Conservation (phyloP, 2,113 vertebrate genomes). For the Engystomops pustulosus region DNA sequence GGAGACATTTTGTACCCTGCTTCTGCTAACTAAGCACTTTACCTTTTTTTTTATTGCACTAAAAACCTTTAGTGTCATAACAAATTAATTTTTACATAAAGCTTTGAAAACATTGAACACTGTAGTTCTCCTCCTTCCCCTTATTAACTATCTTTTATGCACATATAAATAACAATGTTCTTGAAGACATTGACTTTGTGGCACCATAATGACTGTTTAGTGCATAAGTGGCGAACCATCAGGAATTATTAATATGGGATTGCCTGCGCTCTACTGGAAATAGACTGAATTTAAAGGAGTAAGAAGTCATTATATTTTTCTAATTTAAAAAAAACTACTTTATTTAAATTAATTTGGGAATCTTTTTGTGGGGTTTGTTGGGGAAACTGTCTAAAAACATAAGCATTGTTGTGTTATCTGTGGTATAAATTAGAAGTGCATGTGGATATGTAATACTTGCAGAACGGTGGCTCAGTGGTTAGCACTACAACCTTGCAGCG, state of each 20-base stretch:
- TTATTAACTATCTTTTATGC: neutral
- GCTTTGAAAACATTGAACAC: neutral
- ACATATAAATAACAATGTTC: constrained; percentile 13
- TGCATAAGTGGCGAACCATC: neutral
- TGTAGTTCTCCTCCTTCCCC: neutral
- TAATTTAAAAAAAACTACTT: too few species aligned
- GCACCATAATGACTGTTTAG: neutral
- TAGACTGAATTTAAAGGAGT: neutral
- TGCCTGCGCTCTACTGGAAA: neutral
- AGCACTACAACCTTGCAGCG: too few species aligned
- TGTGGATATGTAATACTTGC: too few species aligned
- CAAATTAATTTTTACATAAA: constrained; percentile 3
- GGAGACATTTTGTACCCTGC: neutral
- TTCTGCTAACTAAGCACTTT: constrained; percentile 4
- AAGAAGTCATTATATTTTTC: too few species aligned
- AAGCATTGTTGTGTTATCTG: too few species aligned
- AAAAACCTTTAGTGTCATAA: neutral
- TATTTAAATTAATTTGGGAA: too few species aligned
- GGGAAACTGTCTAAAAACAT: too few species aligned
- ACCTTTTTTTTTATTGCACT: neutral
- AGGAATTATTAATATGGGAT: neutral
- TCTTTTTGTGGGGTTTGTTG: too few species aligned
- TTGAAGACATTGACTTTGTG: neutral
- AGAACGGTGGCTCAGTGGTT: too few species aligned
- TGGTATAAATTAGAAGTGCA: too few species aligned